Percentiles rank a stretch among this genome's conserved stretches.
phyloP scores from a whole-genome alignment of 2,888 invertebrate genomes.

The Drosophila nr. perissopoda region DNA sequence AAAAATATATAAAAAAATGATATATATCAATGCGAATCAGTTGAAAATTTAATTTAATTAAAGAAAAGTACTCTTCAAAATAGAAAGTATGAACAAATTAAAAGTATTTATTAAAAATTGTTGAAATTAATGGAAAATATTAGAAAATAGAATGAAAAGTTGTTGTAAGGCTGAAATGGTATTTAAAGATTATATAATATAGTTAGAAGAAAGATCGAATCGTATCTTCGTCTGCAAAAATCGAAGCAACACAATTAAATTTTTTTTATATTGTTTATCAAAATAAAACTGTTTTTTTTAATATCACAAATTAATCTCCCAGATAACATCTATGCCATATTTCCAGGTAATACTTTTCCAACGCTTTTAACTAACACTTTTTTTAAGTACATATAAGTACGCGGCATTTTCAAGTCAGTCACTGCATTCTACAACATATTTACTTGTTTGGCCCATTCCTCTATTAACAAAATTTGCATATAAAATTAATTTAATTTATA shows the following conservation, averaged over 20 bases:
- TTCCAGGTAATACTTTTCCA: background rate
- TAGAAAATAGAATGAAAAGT: background rate
- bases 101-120: background rate
- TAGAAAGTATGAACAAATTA: background rate
- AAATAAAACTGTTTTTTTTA: background rate
- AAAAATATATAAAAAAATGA: background rate
- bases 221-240: background rate
- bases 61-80: background rate
- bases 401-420: background rate
- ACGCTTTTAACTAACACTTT: no score
- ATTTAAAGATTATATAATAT: background rate
- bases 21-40: background rate
- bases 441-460: background rate
- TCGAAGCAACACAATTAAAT: background rate
- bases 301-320: background rate
- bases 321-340: background rate
- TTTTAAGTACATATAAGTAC: background rate
- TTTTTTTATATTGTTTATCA: background rate
- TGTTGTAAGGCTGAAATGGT: background rate
- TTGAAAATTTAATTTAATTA: background rate
- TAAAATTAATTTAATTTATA: constrained; percentile 11
- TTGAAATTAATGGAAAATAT: background rate
- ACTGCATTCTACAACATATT: background rate
- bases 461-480: constrained; percentile 9
- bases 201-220: background rate